Evolutionary conservation across 1,140 invertebrate species (phyloP), one percentile per base, ranked within the genome.

Genomic region (Triops cancriformis): DNA sequence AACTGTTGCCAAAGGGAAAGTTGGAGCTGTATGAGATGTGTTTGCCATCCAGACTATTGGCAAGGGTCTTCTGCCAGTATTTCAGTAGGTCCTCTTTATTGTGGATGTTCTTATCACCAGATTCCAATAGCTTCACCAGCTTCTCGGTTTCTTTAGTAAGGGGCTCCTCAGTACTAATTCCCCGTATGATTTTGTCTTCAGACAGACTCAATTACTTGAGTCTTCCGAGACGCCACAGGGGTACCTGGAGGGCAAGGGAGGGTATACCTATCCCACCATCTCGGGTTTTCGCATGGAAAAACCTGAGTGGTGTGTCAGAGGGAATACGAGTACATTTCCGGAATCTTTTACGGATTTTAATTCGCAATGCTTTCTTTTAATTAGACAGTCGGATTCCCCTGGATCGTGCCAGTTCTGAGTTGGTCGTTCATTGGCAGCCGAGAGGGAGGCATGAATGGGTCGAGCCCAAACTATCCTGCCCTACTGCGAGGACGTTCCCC

Each of bases 261-360:
- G 74, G 74, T 5, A 75, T 41, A 6, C 74, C 74, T 10, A 75
- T 10, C 9, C 74, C 74, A 41, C 74, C 74, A 41, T 75, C 74
- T 10, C 74, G n/a, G 74, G 31, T 37, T 41, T 41, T 75, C 31
- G 74, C 74, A 37, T 75, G 74, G n/a, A 75, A 31, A 37, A 31
- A 75, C 5, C 26, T 27, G 74, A 31, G 27, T 6, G 74, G 74
- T 27, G 41, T 41, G n/a, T 75, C 11, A 5, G 10, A 11, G n/a
- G 74, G 74, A 27, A 75, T 27, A 41, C 5, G 5, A 27, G 41
- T 27, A 9, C 27, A 27, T 37, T 37, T 41, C 9, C 74, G 27
- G 9, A 41, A 9, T 23, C 26, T 26, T 41, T 23, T 26, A 10
- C 74, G 27, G 10, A 75, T n/a, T n/a, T n/a, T n/a, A n/a, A n/a